Evolutionary conservation across 2,113 vertebrate genomes (phyloP), one percentile per base, ranked within the genome.

Genomic region (Corapipo altera): DNA sequence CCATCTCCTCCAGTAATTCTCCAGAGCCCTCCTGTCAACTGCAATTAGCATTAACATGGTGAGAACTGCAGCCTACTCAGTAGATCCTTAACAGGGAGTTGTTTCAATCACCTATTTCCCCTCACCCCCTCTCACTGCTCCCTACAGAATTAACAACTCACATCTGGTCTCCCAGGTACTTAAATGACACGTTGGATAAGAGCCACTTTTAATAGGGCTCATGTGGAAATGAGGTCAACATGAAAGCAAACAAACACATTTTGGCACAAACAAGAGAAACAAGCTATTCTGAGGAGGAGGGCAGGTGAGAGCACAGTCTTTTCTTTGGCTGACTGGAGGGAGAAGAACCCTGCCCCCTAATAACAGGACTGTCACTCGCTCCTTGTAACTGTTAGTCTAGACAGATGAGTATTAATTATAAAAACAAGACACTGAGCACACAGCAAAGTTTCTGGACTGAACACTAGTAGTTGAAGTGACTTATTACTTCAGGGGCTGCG

Each of bases 11-110:
- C 84, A 86, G 57, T 73, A 95, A 86, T 83, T 95, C 77, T 91
- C 90, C 81, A 88, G 82, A 95, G 96, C 44, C 72, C 75, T 98
- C 96, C 97, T 98, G 98, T 98, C 98, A 98, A 93, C 97, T 97
- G 97, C 96, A 98, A 97, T 98, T 98, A 98, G 95, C 91, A 95
- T 66, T 72, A 80, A 95, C 81, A 82, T 26, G 77, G 95, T 82
- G 81, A 88, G 84, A 95, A 93, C 80, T 77, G 73, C 86, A 88
- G 90, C 77, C 85, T 71, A 69, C 91, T 94, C 78, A 87, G 75
- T 67, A 89, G 84, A 91, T 92, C 94, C 93, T 96, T 92, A 96
- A 96, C 43, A 83, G 86, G 49, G 49, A 74, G 81, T 64, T 71
- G 75, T 83, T 86, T 89, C 78, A 94, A 22, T 74, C 94, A 85